Conservation (phyloP, 2,797 vertebrate species). For the Coluber constrictor region DNA sequence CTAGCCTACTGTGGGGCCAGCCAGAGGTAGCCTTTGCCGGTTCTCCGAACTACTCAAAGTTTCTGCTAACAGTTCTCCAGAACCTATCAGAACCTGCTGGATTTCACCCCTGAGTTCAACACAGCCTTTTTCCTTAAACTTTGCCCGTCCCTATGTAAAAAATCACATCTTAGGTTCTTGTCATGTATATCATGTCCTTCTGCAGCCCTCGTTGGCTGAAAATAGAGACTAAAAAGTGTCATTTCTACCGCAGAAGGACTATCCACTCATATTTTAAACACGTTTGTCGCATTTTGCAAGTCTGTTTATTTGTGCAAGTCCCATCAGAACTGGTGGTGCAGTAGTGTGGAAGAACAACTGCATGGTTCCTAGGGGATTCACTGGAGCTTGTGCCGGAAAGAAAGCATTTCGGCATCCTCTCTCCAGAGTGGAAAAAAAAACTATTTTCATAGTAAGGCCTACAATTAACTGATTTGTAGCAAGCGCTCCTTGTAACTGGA, state of each 20-base stretch:
- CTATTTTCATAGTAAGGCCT: neutral
- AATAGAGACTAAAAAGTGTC: neutral
- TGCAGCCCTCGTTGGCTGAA: neutral
- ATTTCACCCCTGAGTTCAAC: neutral
- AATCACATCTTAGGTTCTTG: neutral
- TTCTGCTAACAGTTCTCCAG: too few species aligned
- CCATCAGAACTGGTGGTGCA: neutral
- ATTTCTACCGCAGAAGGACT: neutral
- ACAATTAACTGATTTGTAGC: neutral
- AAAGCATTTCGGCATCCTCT: neutral
- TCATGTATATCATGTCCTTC: neutral
- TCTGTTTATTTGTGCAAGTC: neutral
- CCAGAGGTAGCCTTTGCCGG: too few species aligned
- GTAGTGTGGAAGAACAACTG: neutral
- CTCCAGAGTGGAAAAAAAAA: neutral
- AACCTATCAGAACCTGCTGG: too few species aligned
- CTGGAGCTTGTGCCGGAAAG: neutral
- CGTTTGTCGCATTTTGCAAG: neutral
- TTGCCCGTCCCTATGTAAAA: neutral
- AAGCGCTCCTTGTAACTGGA: neutral
- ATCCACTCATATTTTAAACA: neutral
- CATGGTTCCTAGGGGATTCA: too few species aligned
- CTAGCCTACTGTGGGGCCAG: too few species aligned
- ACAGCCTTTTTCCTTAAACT: neutral
- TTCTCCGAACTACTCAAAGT: too few species aligned